phyloP scores from a whole-genome alignment of 2,888 invertebrate genomes.

The Tetanocera ferruginea region DNA sequence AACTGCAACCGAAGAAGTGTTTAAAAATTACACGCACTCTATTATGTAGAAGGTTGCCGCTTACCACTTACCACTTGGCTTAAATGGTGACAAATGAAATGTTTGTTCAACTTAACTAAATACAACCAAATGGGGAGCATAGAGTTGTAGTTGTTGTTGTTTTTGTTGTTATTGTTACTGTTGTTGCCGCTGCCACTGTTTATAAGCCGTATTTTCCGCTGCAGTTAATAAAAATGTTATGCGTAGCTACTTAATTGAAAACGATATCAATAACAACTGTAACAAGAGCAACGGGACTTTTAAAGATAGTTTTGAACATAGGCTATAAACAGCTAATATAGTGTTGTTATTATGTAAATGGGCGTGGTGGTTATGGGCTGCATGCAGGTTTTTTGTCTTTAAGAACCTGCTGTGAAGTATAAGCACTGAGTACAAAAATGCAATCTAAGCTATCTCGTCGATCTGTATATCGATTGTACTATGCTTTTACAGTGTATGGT shows the following conservation, averaged over 20 bases:
- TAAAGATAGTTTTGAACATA: no score
- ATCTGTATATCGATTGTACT: no score
- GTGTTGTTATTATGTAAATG: no score
- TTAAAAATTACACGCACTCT: conserved; percentile 38
- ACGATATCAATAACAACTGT: conserved; percentile 36
- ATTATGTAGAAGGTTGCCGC: background rate
- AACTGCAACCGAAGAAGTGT: conserved; percentile 35
- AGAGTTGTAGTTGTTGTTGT: conserved; percentile 16
- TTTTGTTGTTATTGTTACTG: conserved; percentile 40
- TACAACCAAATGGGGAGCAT: conserved; percentile 3
- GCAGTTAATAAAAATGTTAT: conserved; percentile 41
- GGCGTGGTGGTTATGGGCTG: no score
- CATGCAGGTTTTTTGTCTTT: no score
- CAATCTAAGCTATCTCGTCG: no score
- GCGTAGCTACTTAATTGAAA: conserved; percentile 44
- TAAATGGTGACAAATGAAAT: conserved; percentile 25
- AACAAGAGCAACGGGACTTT: background rate
- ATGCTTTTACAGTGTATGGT: background rate
- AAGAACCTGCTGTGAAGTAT: no score
- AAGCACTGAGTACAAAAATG: no score
- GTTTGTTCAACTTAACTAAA: background rate
- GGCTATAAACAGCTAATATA: no score
- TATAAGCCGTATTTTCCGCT: background rate
- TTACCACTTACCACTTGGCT: conserved; percentile 15
- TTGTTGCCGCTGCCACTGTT: conserved; percentile 44